Evolutionary conservation across 1,140 invertebrate genomes (phyloP), one percentile per base, ranked within the genome.

Genomic region (Colletes gigas): DNA sequence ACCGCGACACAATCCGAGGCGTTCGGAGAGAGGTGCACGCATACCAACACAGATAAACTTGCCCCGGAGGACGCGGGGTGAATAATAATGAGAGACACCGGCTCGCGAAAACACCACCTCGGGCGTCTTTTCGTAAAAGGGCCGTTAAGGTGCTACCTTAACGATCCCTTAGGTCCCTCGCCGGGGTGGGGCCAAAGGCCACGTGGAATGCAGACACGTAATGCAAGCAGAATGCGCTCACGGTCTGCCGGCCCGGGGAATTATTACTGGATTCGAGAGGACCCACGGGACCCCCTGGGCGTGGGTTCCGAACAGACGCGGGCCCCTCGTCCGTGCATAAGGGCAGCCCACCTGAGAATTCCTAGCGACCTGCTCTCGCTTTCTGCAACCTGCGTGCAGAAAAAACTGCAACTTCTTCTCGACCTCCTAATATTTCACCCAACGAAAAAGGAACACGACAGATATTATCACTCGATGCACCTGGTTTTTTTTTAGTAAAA

Each of bases 161-260:
- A 88, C 89, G 85, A 90, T 88, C 88, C 77, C 63, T 65, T 44
- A 78, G 73, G 76, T 76, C 84, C 77, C 80, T 75, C 82, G 69
- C 63, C 75, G 81, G 57, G 59, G 74, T 65, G 83, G 82, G 85
- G 87, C 83, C 88, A 90, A 90, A 88, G 91, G 89, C 90, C 89
- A 92, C 83, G 78, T 81, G 90, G 91, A 92, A 92, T 91, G 91
- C 91, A 91, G 90, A 92, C 89, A 91, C 91, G 91, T 92, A 91
- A 91, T 82, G 91, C 86, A 88, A 87, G 87, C 89, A 90, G 90
- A 92, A 91, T 92, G 90, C 84, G 87, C 78, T 74, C 69, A 78
- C 68, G 81, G 72, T 65, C 69, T 72, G 80, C 78, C 83, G 83
- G 83, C 83, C 86, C 71, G 72, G 81, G 88, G 85, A 90, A 92